These are phyloP conservation scores for Bubalus kerabau DNA, from an alignment of 2,113 vertebrate species.

Conservation along the genomic window DNA sequence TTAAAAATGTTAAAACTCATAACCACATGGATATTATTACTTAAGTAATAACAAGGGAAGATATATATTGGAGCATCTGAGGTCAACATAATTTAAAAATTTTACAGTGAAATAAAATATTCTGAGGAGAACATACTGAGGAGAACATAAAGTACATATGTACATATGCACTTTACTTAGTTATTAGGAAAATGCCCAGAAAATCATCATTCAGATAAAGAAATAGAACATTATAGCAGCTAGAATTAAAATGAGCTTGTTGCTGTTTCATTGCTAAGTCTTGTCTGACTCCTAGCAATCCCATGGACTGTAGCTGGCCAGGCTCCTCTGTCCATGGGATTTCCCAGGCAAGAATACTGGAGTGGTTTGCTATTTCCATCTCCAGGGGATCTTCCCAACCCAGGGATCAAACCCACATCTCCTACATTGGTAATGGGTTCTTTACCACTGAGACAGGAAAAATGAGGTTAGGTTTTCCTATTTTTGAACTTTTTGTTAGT, in stretches of 20 bases:
- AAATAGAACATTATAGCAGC: neutral
- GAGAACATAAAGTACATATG: neutral
- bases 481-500: neutral
- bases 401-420: too few relatives aligned
- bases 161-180: neutral
- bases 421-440: too few relatives aligned
- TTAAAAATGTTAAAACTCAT: neutral
- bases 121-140: neutral
- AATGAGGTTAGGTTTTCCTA: neutral
- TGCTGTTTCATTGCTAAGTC: neutral
- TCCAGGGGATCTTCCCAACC: too few relatives aligned
- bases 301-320: neutral
- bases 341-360: too few relatives aligned
- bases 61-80: neutral
- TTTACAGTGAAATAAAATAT: neutral
- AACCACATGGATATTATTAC: neutral
- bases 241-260: neutral
- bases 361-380: too few relatives aligned
- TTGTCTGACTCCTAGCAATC: neutral
- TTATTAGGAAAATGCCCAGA: neutral
- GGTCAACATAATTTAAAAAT: neutral
- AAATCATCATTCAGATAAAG: neutral
- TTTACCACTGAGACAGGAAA: neutral
- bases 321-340: too few relatives aligned
- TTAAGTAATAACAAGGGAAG: neutral